Evolutionary conservation across 23 tunicate species (phyloP), one percentile per base, ranked within the genome.

Genomic region (Styela plicata): DNA sequence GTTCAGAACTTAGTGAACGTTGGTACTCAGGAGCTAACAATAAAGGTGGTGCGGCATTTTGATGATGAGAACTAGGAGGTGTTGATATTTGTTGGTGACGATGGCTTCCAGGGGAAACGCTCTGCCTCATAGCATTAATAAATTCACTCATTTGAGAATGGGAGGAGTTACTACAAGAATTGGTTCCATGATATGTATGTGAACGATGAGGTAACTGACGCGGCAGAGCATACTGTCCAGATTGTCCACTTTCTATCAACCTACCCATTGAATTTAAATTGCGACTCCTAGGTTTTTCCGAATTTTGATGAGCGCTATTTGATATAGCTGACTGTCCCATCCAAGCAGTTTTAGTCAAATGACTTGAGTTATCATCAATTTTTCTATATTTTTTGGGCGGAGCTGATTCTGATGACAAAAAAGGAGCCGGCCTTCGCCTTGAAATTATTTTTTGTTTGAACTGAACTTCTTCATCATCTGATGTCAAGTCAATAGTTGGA

Each of bases 401-500:
- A 44, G 57, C 10, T 44, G 13, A 44, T 5, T 44, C 57, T 44
- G 57, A 44, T 44, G 57, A 13, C 13, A 44, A 44, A 13, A 44
- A 44, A 44, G 57, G 57, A 44, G 57, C 57, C 7, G 57, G 57
- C 13, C 57, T 7, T 44, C 57, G 7, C 13, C 57, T 44, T 44
- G 57, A 44, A 44, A 44, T 44, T 5, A 7, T 44, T 44, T 44
- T 44, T 13, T 44, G 57, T 13, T 44, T 13, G 13, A 13, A 5
- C 13, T 7, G 13, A 5, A 44, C 7, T 22, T 67, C 71, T 18
- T 67, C 31, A 29, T 67, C 71, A 67, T 67, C 71, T 22, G 19
- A 18, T 18, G 71, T 67, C 24, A 67, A 67, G 71, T 67, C 71
- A 29, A 67, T 67, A 18, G 71, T 67, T 67, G 71, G 71, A 67